phyloP scores from a whole-genome alignment of 1,140 invertebrate species.

The Melipona quadrifasciata region DNA sequence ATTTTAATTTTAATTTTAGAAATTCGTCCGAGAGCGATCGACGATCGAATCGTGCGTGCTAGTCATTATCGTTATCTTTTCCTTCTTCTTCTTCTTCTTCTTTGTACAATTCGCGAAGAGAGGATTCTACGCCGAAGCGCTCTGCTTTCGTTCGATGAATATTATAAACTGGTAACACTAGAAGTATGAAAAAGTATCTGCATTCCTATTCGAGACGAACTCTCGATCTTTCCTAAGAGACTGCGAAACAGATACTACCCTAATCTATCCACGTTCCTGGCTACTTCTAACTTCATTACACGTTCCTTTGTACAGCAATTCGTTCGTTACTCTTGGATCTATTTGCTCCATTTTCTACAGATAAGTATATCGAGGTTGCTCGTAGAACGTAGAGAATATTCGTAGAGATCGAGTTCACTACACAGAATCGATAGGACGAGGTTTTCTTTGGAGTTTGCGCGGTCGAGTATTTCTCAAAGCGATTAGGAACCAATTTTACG shows the following conservation, averaged over 20 bases:
- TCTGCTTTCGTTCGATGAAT: not conserved
- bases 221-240: not conserved
- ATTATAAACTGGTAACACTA: constrained; percentile 2
- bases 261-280: constrained; percentile 13
- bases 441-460: not conserved
- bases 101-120: constrained; percentile 15
- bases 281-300: constrained; percentile 1
- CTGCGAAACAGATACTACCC: constrained; percentile 18
- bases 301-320: constrained; percentile 3
- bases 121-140: not conserved
- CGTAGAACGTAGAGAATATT: not conserved
- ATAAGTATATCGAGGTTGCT: not conserved
- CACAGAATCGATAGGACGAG: not conserved
- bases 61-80: not conserved
- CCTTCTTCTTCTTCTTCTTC: not conserved
- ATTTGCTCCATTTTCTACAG: too few relatives aligned
- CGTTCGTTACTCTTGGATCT: not conserved
- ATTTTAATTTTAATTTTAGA: not conserved
- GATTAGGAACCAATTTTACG: too few relatives aligned
- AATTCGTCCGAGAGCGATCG: not conserved
- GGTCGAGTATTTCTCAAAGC: too few relatives aligned
- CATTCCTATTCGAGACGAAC: constrained; percentile 4
- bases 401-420: too few relatives aligned
- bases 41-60: constrained; percentile 5
- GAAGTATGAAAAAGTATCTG: constrained; percentile 10